Base-by-base conservation (phyloP, 2,888 invertebrate genomes). In the Anagyrus pseudococci region DNA sequence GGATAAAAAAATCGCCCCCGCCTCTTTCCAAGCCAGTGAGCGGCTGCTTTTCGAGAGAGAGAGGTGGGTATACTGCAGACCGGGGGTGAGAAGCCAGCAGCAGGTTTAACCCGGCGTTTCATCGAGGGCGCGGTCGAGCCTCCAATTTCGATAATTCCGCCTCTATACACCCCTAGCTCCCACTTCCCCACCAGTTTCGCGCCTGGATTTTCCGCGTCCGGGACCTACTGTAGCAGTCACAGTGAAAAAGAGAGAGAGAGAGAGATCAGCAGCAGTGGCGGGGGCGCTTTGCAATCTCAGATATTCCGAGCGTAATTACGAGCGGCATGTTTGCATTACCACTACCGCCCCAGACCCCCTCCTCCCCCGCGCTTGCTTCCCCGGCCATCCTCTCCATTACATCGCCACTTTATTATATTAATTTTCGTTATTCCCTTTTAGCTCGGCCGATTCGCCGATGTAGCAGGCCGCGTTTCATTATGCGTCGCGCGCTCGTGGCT, bases 391-490 rank as follows among this genome's bases (percentile, higher is more conserved):
- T 29, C 41, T 44, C 48, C 44, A 54, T 52, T 60, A 60, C 59
- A 62, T 60, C 29, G 64, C 57, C 64, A 60, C 65, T 61, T 65
- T 61, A 61, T 65, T 58, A 61, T 58, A 65, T 65, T 65, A 61
- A 65, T 65, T 65, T 65, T 61, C 64, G n/a, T 60, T 44, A 37
- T 58, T 55, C 58, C 52, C 47, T 58, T 46, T n/a, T n/a, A n/a
- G n/a, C n/a, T n/a, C 58, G 57, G 33, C 37, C 62, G 62, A 29
- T 63, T 58, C 62, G 62, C 44, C n/a, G n/a, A n/a, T n/a, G n/a
- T n/a, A n/a, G n/a, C n/a, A n/a, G n/a, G n/a, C n/a, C n/a, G n/a
- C n/a, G n/a, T n/a, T n/a, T 29, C 29, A 10, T 29, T 29, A 29
- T 46, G 46, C 37, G 22, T 26, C 19, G 17, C 13, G 19, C 20